A percentile compares a stretch with the other conserved stretches of the same genome.
Evolutionary conservation across 2,797 vertebrate species (phyloP).

Genomic region (Squalus acanthias): DNA sequence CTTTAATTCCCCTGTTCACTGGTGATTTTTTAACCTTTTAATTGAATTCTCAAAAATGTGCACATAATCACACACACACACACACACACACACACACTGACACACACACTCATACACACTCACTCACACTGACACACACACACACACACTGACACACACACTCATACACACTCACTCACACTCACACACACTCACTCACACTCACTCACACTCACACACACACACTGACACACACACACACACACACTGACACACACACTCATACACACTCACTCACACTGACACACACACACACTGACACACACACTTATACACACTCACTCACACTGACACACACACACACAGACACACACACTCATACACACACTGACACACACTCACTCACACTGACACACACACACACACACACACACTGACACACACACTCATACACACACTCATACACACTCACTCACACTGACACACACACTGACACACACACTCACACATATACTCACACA

Average conservation of each 20-base stretch:
- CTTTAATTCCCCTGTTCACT: conserved; percentile 28
- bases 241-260: too few species aligned
- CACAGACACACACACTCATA: too few species aligned
- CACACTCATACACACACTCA: neutral
- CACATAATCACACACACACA: neutral
- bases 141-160: neutral
- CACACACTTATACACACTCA: too few species aligned
- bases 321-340: neutral
- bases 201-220: neutral
- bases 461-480: too few species aligned
- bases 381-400: too few species aligned
- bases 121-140: neutral
- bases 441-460: too few species aligned
- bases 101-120: too few species aligned
- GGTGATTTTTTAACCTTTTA: neutral
- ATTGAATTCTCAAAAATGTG: neutral
- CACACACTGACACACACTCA: neutral
- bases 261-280: too few species aligned
- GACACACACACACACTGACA: too few species aligned
- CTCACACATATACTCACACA: too few species aligned
- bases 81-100: neutral
- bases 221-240: too few species aligned
- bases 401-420: too few species aligned
- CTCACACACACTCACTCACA: neutral
- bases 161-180: neutral